Conservation (phyloP, 1,140 invertebrate species). For the honey bee (Apis mellifera) region Amel_HAv3.1 CM009936.2:4281001-4281500, state of each 20-base stretch:
- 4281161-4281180: neutral
- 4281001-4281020: no score
- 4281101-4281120: neutral
- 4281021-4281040: no score
- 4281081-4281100: no score
- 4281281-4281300: constrained; percentile 40
- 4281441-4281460: no score
- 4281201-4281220: neutral
- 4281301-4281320: constrained; percentile 51
- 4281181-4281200: neutral
- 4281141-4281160: no score
- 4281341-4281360: constrained; percentile 46
- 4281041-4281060: no score
- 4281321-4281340: constrained; percentile 61
- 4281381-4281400: neutral
- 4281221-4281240: no score
- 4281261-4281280: neutral
- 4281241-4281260: neutral
- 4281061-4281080: no score
- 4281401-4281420: neutral
- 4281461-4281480: neutral
- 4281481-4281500: no score
- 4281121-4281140: neutral
- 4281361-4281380: neutral
- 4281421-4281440: neutral